A percentile compares a stretch with the other conserved stretches of the same genome.
These are phyloP conservation scores for Asteroscopus sphinx DNA, from an alignment of 2,888 invertebrate genomes.

Conservation along the genomic window DNA sequence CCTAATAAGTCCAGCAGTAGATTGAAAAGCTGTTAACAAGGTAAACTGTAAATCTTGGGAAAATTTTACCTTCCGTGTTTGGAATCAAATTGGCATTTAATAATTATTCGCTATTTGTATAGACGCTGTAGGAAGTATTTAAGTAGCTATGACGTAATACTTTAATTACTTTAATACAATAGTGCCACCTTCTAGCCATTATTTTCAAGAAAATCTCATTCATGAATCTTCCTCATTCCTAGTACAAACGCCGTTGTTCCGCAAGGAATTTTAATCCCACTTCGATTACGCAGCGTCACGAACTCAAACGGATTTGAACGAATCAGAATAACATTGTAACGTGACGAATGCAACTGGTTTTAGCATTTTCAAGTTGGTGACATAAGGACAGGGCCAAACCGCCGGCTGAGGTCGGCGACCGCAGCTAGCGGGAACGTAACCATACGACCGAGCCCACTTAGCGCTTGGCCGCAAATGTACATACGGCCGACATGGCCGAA, in stretches of 20 bases:
- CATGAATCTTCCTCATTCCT: slow-evolving; percentile 10
- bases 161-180: neutral
- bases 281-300: slow-evolving; percentile 11
- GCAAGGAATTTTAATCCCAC: slow-evolving; percentile 3
- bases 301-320: slow-evolving; percentile 20
- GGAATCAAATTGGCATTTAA: no score
- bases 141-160: neutral
- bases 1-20: no score
- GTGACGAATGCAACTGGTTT: slow-evolving; percentile 52
- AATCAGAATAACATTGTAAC: slow-evolving; percentile 39
- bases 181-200: neutral
- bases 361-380: slow-evolving; percentile 60
- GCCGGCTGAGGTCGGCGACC: slow-evolving; percentile 70
- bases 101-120: no score
- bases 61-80: no score
- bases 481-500: slow-evolving; percentile 45
- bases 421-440: slow-evolving; percentile 67
- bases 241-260: neutral
- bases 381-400: slow-evolving; percentile 66
- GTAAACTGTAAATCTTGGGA: no score
- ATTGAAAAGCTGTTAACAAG: no score
- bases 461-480: slow-evolving; percentile 58
- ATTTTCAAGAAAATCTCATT: slow-evolving; percentile 2
- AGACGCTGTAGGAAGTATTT: slow-evolving; percentile 12
- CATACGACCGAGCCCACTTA: slow-evolving; percentile 59